Base-by-base conservation (phyloP, 1,140 invertebrate species). In the Scaptomyza hsui region DNA sequence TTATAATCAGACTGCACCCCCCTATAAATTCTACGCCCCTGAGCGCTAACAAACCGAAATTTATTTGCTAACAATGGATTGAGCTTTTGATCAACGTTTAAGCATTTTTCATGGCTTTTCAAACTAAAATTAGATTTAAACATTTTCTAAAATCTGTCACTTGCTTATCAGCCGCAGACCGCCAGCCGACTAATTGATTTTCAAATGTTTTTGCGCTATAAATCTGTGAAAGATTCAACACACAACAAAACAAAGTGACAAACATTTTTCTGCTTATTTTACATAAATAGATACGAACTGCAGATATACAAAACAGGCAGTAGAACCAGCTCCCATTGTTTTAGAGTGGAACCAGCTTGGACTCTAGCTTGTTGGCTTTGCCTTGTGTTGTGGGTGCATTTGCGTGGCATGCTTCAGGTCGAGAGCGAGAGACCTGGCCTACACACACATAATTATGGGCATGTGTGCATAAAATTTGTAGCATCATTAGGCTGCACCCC, bases 401-500 rank as follows among this genome's bases (percentile, higher is more conserved):
- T 55, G 37, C 47, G 21, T 49, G 62, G 42, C 47, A 29, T 45
- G 62, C 39, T 37, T 16, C 9, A 5, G 16, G 39, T 39, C 42
- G 29, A 55, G 60, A 32, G n/a, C 56, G 5, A 9, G 19, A 4
- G 19, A 9, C 26, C 26, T 24, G 61, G 26, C 45, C 44, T 49
- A n/a, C n/a, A n/a, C n/a, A 39, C 53, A 60, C 51, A 86, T 86
- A 86, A 88, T 88, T 86, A 86, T 72, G 79, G 82, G 78, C 69
- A 80, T 85, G 72, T 77, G 74, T 86, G 81, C 80, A 85, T 85
- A 85, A 86, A 85, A 85, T 85, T 85, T 86, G 81, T 86, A 45
- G 81, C 82, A 86, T 86, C 81, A 86, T 86, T 86, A 86, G 81
- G 77, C 77, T 86, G 81, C 81, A 86, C 81, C 81, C 81, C 81